These are phyloP conservation scores for Falco columbarius DNA, from an alignment of 2,797 vertebrate species.

Conservation along the genomic window DNA sequence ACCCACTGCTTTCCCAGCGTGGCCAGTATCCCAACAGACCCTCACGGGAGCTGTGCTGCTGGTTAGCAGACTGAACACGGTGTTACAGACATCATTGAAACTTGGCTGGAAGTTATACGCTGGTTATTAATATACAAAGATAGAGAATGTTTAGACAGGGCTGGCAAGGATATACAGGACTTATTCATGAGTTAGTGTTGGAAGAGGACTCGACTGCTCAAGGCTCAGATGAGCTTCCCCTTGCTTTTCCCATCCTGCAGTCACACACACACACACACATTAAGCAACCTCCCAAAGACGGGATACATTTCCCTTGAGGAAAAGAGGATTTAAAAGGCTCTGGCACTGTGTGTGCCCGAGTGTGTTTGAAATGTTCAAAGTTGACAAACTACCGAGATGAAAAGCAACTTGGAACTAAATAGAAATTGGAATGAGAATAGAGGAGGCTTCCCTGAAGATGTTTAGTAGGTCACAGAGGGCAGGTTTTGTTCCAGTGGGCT, in stretches of 20 bases:
- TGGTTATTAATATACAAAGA: constrained; percentile 30
- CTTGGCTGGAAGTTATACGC: neutral
- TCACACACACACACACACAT: neutral
- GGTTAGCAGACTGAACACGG: neutral
- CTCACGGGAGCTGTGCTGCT: neutral
- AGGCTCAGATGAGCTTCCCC: constrained; percentile 1
- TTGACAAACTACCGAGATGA: neutral
- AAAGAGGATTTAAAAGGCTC: constrained; percentile 14
- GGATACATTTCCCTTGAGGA: neutral
- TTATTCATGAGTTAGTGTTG: constrained; percentile 17
- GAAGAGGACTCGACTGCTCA: constrained; percentile 10
- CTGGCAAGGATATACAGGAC: constrained; percentile 17
- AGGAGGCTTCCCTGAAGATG: constrained; percentile 24
- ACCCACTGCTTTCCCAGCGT: neutral
- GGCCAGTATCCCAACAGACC: neutral
- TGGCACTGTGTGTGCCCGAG: neutral
- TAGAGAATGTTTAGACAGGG: constrained; percentile 2
- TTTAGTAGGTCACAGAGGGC: constrained; percentile 29
- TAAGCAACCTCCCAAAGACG: neutral
- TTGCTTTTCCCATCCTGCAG: neutral
- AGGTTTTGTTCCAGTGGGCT: constrained; percentile 35
- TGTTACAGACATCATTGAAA: neutral
- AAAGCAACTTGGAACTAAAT: constrained; percentile 24
- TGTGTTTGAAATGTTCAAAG: neutral
- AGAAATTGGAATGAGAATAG: constrained; percentile 27